Conservation (phyloP, 2,888 invertebrate species). For the Apodemia zela region DNA sequence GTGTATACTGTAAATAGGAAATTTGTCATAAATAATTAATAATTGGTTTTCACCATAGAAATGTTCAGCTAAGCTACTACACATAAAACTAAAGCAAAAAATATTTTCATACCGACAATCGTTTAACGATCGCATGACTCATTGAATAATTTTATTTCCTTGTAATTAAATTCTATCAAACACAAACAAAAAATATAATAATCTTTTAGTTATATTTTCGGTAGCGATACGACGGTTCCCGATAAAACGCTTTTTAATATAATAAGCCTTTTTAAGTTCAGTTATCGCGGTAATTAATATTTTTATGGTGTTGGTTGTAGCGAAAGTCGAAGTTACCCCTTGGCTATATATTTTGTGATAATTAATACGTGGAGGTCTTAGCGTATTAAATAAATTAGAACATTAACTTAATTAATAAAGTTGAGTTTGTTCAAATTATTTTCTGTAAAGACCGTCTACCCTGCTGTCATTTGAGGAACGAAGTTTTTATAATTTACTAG, state of each 20-base stretch:
- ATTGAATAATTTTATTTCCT: constrained; percentile 12
- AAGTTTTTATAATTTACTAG: no score
- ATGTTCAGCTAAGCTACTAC: no score
- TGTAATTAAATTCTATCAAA: constrained; percentile 9
- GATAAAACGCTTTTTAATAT: constrained; percentile 36
- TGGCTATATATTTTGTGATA: constrained; percentile 37
- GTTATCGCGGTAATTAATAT: constrained; percentile 66
- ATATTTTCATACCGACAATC: background rate
- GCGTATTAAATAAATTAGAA: constrained; percentile 36
- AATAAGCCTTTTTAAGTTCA: constrained; percentile 43
- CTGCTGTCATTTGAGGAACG: no score
- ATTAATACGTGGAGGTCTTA: constrained; percentile 34
- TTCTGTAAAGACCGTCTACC: background rate
- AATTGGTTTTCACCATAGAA: no score
- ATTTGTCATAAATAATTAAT: no score
- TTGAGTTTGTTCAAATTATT: background rate
- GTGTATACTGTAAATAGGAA: no score
- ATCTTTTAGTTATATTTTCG: constrained; percentile 3
- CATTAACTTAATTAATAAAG: constrained; percentile 20
- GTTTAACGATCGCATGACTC: background rate
- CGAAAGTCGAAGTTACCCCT: constrained; percentile 30
- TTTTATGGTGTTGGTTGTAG: constrained; percentile 48
- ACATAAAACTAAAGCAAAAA: no score
- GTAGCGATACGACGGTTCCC: constrained; percentile 1
- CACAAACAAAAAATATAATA: constrained; percentile 5